These are phyloP conservation scores for Esox lucius DNA, from an alignment of 2,797 vertebrate species.

Conservation along the genomic window DNA sequence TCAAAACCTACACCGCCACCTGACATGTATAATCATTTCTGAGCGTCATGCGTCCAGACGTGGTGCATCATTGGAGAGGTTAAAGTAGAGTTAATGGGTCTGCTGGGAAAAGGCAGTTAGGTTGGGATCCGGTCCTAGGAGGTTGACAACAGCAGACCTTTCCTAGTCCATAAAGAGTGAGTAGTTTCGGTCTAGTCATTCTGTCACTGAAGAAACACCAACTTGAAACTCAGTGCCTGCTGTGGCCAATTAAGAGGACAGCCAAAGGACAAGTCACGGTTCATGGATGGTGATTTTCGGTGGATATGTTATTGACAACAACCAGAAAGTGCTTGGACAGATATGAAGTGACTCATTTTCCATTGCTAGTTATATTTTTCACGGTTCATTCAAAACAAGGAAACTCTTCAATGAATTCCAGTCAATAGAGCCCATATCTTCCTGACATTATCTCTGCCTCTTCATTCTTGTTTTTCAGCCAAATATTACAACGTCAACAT, in stretches of 20 bases:
- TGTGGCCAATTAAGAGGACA: background rate
- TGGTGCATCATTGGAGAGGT: background rate
- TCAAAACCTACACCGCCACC: constrained; percentile 1
- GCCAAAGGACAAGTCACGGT: background rate
- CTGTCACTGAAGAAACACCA: constrained; percentile 38
- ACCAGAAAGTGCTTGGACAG: no score
- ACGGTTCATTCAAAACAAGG: background rate
- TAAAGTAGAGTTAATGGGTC: constrained; percentile 10
- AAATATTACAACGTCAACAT: constrained; percentile 86
- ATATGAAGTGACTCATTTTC: no score
- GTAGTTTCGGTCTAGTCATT: constrained; percentile 26
- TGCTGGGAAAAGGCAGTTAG: background rate
- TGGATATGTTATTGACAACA: background rate
- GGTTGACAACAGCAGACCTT: background rate
- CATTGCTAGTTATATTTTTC: background rate
- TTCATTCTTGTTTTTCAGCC: constrained; percentile 67
- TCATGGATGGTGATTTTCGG: background rate
- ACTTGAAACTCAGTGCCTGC: background rate
- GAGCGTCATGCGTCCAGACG: constrained; percentile 33
- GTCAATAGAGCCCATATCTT: background rate
- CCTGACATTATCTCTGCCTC: constrained; percentile 5
- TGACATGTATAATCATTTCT: constrained; percentile 17
- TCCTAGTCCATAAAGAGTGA: background rate
- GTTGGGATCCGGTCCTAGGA: background rate
- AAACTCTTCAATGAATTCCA: background rate